Conservation (phyloP, 2,888 invertebrate species). For the Camponotus fellah region DNA sequence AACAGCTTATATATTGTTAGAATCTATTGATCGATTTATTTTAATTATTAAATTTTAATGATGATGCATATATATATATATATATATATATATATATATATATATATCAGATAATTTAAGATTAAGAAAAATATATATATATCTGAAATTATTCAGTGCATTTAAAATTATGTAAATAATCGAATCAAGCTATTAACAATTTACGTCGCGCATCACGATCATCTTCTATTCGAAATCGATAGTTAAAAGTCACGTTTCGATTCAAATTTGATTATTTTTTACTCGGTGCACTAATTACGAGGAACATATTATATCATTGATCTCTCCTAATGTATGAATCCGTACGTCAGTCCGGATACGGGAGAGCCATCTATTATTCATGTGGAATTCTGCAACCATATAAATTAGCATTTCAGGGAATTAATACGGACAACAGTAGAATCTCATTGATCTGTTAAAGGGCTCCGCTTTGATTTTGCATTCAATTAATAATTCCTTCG, state of each 20-base stretch:
- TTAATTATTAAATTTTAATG: neutral
- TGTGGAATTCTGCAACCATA: conserved; percentile 48
- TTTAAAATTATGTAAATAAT: conserved; percentile 6
- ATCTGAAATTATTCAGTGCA: neutral
- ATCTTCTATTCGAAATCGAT: neutral
- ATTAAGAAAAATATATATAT: no score
- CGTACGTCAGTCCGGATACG: conserved; percentile 40
- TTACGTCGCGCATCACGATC: neutral
- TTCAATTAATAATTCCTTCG: neutral
- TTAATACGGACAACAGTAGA: neutral
- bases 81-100: no score
- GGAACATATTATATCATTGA: conserved; percentile 68
- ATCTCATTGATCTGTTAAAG: conserved; percentile 21
- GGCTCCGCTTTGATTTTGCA: conserved; percentile 9
- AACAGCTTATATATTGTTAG: neutral
- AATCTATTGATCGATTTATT: neutral
- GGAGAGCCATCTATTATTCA: conserved; percentile 56
- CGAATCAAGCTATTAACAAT: conserved; percentile 23
- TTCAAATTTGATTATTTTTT: neutral
- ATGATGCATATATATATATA: neutral
- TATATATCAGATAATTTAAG: no score
- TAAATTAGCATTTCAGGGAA: conserved; percentile 50
- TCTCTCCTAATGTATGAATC: conserved; percentile 54
- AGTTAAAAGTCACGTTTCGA: conserved; percentile 28
- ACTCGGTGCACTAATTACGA: conserved; percentile 20